Conservation (phyloP, 2,888 invertebrate species). For the Ichneumon xanthorius region DNA sequence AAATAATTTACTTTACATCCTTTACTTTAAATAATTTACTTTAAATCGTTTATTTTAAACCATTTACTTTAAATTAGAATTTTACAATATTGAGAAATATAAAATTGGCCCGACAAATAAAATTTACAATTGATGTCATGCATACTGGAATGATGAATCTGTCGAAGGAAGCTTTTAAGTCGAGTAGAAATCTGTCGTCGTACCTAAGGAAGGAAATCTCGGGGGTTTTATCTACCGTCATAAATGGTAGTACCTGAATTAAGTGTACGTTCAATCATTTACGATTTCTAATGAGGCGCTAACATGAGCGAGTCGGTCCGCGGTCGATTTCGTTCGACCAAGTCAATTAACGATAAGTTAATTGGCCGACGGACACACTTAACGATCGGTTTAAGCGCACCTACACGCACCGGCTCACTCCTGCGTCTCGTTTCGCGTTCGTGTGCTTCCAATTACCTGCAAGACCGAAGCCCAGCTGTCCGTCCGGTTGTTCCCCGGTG, state of each 20-base stretch:
- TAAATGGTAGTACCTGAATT: not conserved
- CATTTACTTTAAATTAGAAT: constrained; percentile 12
- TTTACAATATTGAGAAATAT: not conserved
- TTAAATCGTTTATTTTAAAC: constrained; percentile 10
- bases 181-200: not conserved
- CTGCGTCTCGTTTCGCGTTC: constrained; percentile 46
- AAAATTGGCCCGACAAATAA: not conserved
- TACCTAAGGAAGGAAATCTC: not conserved
- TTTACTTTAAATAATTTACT: constrained; percentile 26
- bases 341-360: constrained; percentile 68
- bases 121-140: too few relatives aligned
- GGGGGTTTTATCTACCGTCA: not conserved
- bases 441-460: constrained; percentile 69
- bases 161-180: not conserved
- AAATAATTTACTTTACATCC: not conserved
- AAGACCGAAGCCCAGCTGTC: constrained; percentile 61
- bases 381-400: constrained; percentile 63
- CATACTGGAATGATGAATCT: too few relatives aligned
- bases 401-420: constrained; percentile 27
- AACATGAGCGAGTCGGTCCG: constrained; percentile 46
- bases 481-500: constrained; percentile 49
- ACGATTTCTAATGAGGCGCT: constrained; percentile 67
- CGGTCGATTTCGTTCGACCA: constrained; percentile 58
- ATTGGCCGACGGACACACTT: constrained; percentile 62
- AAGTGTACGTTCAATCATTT: constrained; percentile 40